phyloP scores from a whole-genome alignment of 2,888 invertebrate genomes.

The Mellilla xanthometata region DNA sequence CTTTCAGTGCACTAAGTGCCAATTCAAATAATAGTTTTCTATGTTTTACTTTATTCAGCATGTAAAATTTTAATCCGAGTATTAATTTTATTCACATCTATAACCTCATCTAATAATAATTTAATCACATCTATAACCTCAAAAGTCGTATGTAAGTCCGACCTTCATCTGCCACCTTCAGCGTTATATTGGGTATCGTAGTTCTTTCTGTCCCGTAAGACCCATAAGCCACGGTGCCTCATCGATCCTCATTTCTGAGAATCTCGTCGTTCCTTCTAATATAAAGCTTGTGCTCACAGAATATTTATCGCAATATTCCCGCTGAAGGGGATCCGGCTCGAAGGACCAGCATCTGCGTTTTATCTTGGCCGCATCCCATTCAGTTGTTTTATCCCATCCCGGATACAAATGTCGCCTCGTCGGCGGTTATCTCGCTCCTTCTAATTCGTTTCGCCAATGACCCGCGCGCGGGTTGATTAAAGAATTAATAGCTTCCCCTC shows the following conservation, averaged over 20 bases:
- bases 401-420: conserved; percentile 59
- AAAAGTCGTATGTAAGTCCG: not conserved
- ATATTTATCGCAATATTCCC: conserved; percentile 2
- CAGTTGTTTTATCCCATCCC: conserved; percentile 44
- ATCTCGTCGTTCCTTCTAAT: conserved; percentile 9
- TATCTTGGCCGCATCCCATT: conserved; percentile 16
- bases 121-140: no score
- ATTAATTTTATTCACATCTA: no score
- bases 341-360: conserved; percentile 11
- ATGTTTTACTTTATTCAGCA: no score
- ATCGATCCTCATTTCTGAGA: conserved; percentile 6
- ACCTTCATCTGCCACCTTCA: not conserved
- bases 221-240: not conserved
- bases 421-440: conserved; percentile 63
- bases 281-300: not conserved
- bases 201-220: not conserved
- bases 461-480: conserved; percentile 68
- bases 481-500: conserved; percentile 62
- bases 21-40: no score
- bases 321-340: not conserved
- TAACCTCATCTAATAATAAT: no score
- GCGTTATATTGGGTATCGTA: not conserved
- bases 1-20: no score
- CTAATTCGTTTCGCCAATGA: conserved; percentile 62
- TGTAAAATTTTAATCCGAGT: no score